phyloP scores from a whole-genome alignment of 2,888 invertebrate species.

The Saturnia pavonia region DNA sequence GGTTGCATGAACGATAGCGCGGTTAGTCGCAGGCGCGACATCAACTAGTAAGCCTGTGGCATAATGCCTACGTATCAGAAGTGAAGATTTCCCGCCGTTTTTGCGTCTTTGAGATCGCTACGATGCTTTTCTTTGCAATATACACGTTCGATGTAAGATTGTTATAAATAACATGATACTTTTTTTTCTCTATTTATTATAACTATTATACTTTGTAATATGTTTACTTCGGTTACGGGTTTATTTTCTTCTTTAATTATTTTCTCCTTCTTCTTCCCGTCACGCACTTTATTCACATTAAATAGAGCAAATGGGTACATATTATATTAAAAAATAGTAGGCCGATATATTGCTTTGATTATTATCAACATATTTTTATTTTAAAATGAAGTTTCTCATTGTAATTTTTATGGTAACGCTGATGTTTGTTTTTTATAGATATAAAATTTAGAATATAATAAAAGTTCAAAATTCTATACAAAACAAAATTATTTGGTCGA shows the following conservation, averaged over 20 bases:
- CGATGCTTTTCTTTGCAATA: conserved; percentile 6
- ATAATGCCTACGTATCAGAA: conserved; percentile 26
- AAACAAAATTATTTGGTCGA: neutral
- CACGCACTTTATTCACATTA: neutral
- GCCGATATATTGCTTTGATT: no score
- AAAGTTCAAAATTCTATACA: neutral
- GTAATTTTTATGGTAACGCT: no score
- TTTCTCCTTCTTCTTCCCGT: neutral
- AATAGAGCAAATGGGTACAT: no score
- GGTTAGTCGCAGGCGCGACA: conserved; percentile 72
- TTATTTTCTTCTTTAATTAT: neutral
- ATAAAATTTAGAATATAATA: neutral
- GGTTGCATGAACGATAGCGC: conserved; percentile 69
- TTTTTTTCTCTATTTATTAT: neutral
- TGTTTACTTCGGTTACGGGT: neutral
- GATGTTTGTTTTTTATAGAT: neutral
- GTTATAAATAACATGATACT: neutral
- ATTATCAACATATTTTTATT: no score
- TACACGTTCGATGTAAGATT: neutral
- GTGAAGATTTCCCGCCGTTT: conserved; percentile 48
- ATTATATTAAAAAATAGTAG: no score
- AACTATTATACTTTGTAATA: neutral
- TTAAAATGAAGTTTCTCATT: no score
- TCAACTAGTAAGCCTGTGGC: conserved; percentile 53
- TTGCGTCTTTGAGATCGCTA: conserved; percentile 56